Base-by-base conservation (phyloP, 2,113 vertebrate species). In the Chloropsis cyanopogon region DNA sequence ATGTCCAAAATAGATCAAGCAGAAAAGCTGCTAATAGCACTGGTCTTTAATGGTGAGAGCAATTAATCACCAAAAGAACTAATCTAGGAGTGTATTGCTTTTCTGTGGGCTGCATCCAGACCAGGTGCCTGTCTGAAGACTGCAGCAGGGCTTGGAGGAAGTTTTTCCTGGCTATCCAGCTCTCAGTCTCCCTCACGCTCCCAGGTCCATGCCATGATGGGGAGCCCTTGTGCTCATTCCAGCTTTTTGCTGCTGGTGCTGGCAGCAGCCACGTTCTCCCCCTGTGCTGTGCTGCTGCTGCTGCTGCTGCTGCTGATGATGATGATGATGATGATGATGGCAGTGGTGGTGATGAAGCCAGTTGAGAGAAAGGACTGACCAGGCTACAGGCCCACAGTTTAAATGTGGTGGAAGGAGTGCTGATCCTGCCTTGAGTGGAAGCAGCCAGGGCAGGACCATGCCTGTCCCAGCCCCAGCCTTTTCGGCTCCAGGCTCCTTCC, bases 141-240 rank as follows among this genome's bases (percentile, higher is more conserved):
- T 75, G 65, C 24, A 21, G 69, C 6, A 12, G 50, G 86, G 39
- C 33, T 89, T 1, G 5, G 50, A 54, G 35, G 42, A 59, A 57
- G 39, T 21, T 77, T 59, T 47, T 53, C 54, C 19, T 6, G 15
- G 4, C 10, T 37, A 20, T 20, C 33, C 68, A 66, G 44, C 21
- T 47, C 28, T 17, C 31, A 59, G 31, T 12, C 9, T 56, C 29
- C 12, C 39, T 41, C 2, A 0, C 39, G 60, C 21, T 85, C 17
- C 25, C 33, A 1, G 12, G 6, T 10, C 12, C 47, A 39, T 0
- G 5, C 53, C 0, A 0, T 29, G 22, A 64, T 1, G n/a, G 37
- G 50, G 53, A 82, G 15, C 23, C 41, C 44, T 41, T 1, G 2
- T 5, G 52, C 47, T 23, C 21, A 44, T 54, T 37, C 61, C 37